A percentile compares a stretch with the other conserved stretches of the same genome.
Evolutionary conservation across 2,888 invertebrate species (phyloP).

Genomic region (Hyles lineata): DNA sequence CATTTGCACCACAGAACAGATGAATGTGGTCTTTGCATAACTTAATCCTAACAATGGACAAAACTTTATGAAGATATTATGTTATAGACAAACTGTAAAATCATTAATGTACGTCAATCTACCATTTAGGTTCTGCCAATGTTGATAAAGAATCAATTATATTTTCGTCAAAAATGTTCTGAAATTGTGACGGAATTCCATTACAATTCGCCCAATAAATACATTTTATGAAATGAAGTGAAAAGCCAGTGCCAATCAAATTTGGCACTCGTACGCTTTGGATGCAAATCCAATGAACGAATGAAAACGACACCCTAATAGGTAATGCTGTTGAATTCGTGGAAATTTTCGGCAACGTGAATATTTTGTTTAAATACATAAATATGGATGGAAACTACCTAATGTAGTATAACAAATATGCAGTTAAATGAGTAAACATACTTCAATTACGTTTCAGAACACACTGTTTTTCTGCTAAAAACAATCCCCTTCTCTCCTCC

Average conservation of each 20-base stretch:
- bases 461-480: too few species aligned
- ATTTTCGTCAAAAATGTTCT: not conserved
- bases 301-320: slow-evolving; percentile 35
- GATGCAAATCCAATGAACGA: slow-evolving; percentile 46
- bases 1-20: too few species aligned
- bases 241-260: slow-evolving; percentile 38
- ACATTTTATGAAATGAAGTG: slow-evolving; percentile 34
- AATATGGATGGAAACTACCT: not conserved
- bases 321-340: slow-evolving; percentile 9
- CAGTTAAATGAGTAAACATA: too few species aligned
- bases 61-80: too few species aligned
- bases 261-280: slow-evolving; percentile 32
- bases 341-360: not conserved
- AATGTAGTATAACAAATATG: too few species aligned
- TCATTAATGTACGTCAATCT: not conserved
- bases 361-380: not conserved
- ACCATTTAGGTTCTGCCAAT: not conserved
- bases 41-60: too few species aligned
- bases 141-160: not conserved
- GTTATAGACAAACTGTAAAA: too few species aligned
- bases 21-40: too few species aligned
- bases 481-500: too few species aligned
- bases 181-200: slow-evolving; percentile 19
- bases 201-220: slow-evolving; percentile 39
- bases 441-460: too few species aligned